Percentiles rank a stretch among this genome's conserved stretches.
Conservation (phyloP, 2,888 invertebrate species). For the Megastigmus dorsalis region DNA sequence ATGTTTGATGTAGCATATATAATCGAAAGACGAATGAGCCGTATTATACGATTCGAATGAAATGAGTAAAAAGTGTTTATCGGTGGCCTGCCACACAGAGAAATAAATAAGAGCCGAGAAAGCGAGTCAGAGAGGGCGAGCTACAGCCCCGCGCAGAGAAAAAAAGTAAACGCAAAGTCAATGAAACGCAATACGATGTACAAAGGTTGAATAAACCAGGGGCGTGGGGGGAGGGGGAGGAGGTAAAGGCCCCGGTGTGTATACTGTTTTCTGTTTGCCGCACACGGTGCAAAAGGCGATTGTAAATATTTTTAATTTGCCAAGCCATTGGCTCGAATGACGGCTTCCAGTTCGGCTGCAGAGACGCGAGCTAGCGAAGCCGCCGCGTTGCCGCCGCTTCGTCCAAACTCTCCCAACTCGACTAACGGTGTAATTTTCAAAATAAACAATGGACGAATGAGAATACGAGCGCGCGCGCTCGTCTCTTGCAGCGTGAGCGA, state of each 20-base stretch:
- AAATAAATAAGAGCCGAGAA: not conserved
- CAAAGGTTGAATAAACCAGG: constrained; percentile 12
- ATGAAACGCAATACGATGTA: constrained; percentile 16
- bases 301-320: constrained; percentile 47
- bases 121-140: not conserved
- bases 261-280: constrained; percentile 10
- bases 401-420: not conserved
- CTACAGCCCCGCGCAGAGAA: no score
- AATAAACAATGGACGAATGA: constrained; percentile 39
- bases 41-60: no score
- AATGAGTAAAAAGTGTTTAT: no score
- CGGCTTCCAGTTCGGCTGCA: no score
- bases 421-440: constrained; percentile 28
- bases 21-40: no score
- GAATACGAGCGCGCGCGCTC: not conserved
- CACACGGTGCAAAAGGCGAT: constrained; percentile 8
- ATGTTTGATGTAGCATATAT: no score
- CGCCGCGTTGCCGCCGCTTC: no score
- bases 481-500: no score
- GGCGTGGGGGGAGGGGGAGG: no score
- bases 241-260: constrained; percentile 9
- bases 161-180: not conserved
- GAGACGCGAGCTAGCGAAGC: no score
- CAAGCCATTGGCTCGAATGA: constrained; percentile 39
- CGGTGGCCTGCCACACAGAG: no score